phyloP scores from a whole-genome alignment of 2,888 invertebrate species.

The Dinocampus coccinellae region DNA sequence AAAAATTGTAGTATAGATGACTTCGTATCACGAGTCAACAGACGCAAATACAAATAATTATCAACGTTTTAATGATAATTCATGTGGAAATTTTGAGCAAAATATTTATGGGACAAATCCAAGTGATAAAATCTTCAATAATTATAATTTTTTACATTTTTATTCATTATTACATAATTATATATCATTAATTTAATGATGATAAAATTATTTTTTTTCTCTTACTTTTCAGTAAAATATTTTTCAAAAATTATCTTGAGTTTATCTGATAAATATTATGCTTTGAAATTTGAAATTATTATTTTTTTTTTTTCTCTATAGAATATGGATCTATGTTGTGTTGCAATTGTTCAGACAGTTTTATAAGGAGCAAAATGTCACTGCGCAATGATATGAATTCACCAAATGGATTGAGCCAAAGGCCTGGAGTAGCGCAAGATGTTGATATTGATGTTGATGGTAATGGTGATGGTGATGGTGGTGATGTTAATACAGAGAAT shows the following conservation, averaged over 20 bases:
- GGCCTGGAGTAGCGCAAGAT: slow-evolving; percentile 49
- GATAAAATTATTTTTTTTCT: too few species aligned
- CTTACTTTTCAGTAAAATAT: too few species aligned
- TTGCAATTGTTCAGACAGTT: slow-evolving; percentile 63
- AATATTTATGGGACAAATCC: slow-evolving; percentile 56
- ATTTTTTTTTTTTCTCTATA: slow-evolving; percentile 64
- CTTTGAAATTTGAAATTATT: slow-evolving; percentile 37
- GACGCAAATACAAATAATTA: slow-evolving; percentile 50
- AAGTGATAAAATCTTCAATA: slow-evolving; percentile 52
- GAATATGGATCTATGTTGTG: slow-evolving; percentile 69
- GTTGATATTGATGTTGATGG: slow-evolving; percentile 35
- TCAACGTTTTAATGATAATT: slow-evolving; percentile 60
- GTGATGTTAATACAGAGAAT: slow-evolving; percentile 57
- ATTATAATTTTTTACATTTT: too few species aligned
- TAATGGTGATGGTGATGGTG: not conserved
- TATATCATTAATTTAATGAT: too few species aligned
- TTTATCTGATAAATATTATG: too few species aligned
- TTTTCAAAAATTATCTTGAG: too few species aligned
- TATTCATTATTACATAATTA: too few species aligned
- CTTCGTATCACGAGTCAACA: slow-evolving; percentile 32
- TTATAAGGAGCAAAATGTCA: slow-evolving; percentile 48
- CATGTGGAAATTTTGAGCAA: slow-evolving; percentile 50
- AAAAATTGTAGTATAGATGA: too few species aligned
- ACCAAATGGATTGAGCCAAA: slow-evolving; percentile 54
- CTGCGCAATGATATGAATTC: slow-evolving; percentile 50